Conservation (phyloP, 2,113 vertebrate genomes). For the Aramus guarauna region DNA sequence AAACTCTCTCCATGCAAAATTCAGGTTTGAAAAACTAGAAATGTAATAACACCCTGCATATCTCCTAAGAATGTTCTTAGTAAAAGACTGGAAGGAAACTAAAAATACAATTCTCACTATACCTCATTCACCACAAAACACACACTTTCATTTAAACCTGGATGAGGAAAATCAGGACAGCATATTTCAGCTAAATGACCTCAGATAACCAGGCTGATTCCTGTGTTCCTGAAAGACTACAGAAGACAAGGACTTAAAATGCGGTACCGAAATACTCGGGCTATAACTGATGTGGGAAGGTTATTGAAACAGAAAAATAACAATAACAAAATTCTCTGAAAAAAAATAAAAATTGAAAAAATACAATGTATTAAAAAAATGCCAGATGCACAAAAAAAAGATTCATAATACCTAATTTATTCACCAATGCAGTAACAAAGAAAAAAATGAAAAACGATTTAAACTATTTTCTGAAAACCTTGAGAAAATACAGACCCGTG, state of each 20-base stretch:
- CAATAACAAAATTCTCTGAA: fast-evolving
- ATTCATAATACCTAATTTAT: fast-evolving
- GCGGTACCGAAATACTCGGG: fast-evolving
- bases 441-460: fast-evolving
- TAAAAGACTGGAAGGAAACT: fast-evolving
- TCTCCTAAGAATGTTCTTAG: fast-evolving
- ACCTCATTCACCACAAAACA: fast-evolving
- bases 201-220: not conserved
- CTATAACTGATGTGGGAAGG: fast-evolving
- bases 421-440: fast-evolving
- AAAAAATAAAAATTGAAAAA: fast-evolving
- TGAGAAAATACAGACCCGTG: slow-evolving; percentile 59
- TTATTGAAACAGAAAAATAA: fast-evolving
- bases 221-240: fast-evolving
- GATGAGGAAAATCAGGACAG: not conserved
- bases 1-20: not conserved
- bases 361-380: fast-evolving
- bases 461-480: not conserved
- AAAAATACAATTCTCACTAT: not conserved
- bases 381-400: fast-evolving
- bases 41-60: fast-evolving
- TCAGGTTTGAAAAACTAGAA: not conserved
- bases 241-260: fast-evolving
- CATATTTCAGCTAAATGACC: fast-evolving
- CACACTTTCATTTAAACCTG: fast-evolving